Percentiles rank a stretch among this genome's conserved stretches.
phyloP scores from a whole-genome alignment of 2,113 vertebrate species.

The Saccopteryx bilineata region DNA sequence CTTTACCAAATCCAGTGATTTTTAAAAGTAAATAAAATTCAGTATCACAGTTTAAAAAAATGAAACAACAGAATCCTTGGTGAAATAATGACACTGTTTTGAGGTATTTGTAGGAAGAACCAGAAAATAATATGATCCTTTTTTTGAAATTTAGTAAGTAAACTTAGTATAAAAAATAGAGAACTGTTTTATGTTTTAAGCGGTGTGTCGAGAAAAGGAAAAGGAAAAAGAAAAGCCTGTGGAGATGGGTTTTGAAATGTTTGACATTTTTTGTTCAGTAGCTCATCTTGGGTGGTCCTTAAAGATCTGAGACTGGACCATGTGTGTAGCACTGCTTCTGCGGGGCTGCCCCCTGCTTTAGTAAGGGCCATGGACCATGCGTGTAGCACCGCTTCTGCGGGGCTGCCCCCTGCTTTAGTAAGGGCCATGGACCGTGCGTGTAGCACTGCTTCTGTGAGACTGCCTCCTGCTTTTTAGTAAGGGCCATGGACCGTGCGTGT shows the following conservation, averaged over 20 bases:
- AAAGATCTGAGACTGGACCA: neutral
- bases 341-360: neutral
- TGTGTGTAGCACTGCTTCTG: neutral
- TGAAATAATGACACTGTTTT: neutral
- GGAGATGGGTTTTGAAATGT: neutral
- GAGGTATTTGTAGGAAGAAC: neutral
- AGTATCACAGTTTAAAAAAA: neutral
- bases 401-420: neutral
- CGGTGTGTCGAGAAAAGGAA: conserved; percentile 48
- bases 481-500: neutral
- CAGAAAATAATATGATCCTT: neutral
- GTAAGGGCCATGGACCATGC: neutral
- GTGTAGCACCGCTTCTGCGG: neutral
- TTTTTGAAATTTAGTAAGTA: neutral
- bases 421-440: neutral
- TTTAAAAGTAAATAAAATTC: conserved; percentile 33
- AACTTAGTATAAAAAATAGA: neutral
- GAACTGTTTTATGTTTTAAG: conserved; percentile 18
- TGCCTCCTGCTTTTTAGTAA: conserved; percentile 3
- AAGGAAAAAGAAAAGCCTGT: neutral
- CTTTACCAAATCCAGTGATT: neutral
- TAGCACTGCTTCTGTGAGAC: neutral
- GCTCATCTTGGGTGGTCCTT: conserved; percentile 22
- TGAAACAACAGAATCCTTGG: neutral
- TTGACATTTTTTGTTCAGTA: neutral